Percentiles rank a stretch among this genome's conserved stretches.
These are phyloP conservation scores for Trypoxylon attenuatum DNA, from an alignment of 2,888 invertebrate species.

Conservation along the genomic window DNA sequence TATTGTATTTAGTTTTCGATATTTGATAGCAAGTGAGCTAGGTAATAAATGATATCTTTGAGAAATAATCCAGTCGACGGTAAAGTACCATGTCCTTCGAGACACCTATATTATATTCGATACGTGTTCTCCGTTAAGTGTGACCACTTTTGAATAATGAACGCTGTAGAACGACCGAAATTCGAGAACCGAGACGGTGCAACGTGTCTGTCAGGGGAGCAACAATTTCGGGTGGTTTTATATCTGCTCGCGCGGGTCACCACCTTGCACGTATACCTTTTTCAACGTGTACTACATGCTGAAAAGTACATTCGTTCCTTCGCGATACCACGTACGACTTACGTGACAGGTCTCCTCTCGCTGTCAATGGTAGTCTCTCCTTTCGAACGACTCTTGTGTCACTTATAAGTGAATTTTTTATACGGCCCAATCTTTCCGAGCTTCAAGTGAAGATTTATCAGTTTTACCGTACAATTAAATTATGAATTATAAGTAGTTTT, in stretches of 20 bases:
- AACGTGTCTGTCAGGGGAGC: constrained; percentile 56
- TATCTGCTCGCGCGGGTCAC: constrained; percentile 25
- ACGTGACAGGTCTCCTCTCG: constrained; percentile 23
- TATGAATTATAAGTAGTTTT: too few species aligned
- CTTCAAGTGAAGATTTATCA: too few species aligned
- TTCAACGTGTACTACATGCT: constrained; percentile 38
- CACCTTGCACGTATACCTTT: constrained; percentile 15
- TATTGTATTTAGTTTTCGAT: too few species aligned
- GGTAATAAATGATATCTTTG: too few species aligned
- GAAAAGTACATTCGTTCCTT: constrained; percentile 27
- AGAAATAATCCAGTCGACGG: too few species aligned
- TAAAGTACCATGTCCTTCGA: constrained; percentile 17
- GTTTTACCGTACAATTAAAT: too few species aligned
- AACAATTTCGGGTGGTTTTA: constrained; percentile 59
- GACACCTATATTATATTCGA: constrained; percentile 24
- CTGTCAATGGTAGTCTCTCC: neutral
- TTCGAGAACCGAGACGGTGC: constrained; percentile 42
- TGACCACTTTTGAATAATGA: constrained; percentile 50
- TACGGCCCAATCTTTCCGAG: too few species aligned
- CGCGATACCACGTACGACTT: constrained; percentile 30
- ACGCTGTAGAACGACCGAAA: constrained; percentile 51
- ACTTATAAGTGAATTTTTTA: neutral
- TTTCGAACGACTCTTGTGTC: neutral
- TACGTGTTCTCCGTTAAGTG: constrained; percentile 44
- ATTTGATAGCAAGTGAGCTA: too few species aligned